Evolutionary conservation across 2,888 invertebrate species (phyloP), one percentile per base, ranked within the genome.

Genomic region (Drosophila paucipuncta): DNA sequence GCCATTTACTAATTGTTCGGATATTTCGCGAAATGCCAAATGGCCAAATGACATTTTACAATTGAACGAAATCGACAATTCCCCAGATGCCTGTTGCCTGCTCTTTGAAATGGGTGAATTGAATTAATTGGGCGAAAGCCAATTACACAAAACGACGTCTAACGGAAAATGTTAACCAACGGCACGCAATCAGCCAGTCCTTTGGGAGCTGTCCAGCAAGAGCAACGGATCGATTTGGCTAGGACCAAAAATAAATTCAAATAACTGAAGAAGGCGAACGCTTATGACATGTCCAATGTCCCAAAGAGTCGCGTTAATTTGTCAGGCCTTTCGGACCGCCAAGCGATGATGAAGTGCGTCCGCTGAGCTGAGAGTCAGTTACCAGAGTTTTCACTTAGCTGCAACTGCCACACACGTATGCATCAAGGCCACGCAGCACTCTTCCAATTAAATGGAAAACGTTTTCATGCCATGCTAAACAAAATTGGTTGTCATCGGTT

Each of bases 61-160:
- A 58, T 64, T 43, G 63, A 52, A 35, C 67, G 13, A 39, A 53
- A 68, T 62, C 61, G 74, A 70, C 37, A 22, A 66, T 62, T 52
- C 33, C 53, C 55, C 59, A 50, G 72, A 22, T 70, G 39, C 43
- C 30, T 25, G 41, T 59, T 74, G 69, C 52, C 62, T 18, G 60
- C 64, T 54, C 55, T 9, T 47, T 58, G 57, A 33, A 41, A 68
- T 66, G 39, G 39, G n/a, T 66, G 65, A 70, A 76, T 67, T 82
- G 89, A 89, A 87, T 87, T 87, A 89, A 87, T 87, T 87, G 85
- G 85, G 72, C 85, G 76, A 87, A 87, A 87, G 83, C 78, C 88
- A 87, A 89, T 87, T 87, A 87, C 80, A 76, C 76, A 75, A 85
- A 87, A 77, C 73, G 85, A 70, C 72, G 82, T 85, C 82, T 82